Conservation (phyloP, 2,888 invertebrate genomes). For the Dicyrtomina minuta region DNA sequence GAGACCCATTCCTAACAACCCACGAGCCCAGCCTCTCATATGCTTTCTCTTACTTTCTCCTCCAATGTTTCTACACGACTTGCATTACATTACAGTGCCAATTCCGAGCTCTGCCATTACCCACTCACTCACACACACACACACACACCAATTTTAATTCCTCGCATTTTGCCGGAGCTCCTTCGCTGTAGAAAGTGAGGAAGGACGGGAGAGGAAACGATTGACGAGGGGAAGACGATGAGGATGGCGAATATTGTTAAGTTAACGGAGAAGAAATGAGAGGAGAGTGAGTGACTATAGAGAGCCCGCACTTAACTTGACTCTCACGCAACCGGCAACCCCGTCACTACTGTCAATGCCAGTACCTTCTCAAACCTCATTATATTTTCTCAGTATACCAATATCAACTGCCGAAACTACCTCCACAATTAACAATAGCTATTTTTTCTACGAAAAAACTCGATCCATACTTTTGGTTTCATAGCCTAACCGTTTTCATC, state of each 20-base stretch:
- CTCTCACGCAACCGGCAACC: no score
- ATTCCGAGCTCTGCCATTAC: constrained; percentile 35
- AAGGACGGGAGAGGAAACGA: background rate
- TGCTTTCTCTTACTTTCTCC: background rate
- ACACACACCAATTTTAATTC: background rate
- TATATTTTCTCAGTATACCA: no score
- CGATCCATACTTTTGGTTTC: no score
- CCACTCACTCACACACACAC: background rate
- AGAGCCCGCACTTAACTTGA: no score
- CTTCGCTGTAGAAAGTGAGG: no score
- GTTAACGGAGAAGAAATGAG: background rate
- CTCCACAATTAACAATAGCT: no score
- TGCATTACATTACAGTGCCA: constrained; percentile 37
- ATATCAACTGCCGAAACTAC: no score
- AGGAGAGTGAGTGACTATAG: background rate
- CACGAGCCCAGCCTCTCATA: background rate
- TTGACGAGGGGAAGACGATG: background rate
- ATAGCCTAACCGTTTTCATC: no score
- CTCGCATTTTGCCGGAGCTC: no score
- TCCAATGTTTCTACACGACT: constrained; percentile 35
- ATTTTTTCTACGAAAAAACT: no score
- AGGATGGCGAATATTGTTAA: background rate
- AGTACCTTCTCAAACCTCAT: no score
- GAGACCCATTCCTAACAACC: constrained; percentile 14
- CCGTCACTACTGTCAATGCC: no score